A percentile compares a stretch with the other conserved stretches of the same genome.
These are phyloP conservation scores for Hemistola chrysoprasaria DNA, from an alignment of 2,888 invertebrate genomes.

Conservation along the genomic window DNA sequence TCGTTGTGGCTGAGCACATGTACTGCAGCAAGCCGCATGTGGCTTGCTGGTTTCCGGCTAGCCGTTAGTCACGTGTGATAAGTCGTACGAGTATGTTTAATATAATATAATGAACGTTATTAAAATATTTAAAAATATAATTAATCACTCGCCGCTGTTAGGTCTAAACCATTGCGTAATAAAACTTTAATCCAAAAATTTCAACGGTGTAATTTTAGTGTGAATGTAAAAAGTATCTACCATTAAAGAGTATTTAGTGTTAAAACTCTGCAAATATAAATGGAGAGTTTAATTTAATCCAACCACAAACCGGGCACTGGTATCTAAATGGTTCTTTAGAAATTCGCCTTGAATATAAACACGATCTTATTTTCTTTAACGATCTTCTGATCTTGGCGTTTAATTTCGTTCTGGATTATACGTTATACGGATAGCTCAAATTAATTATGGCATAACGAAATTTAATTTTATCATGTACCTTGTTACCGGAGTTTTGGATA, in stretches of 20 bases:
- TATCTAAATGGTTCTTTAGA: constrained; percentile 41
- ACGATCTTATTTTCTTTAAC: constrained; percentile 39
- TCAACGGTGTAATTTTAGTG: constrained; percentile 19
- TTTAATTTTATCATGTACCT: too few species aligned
- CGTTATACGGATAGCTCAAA: constrained; percentile 1
- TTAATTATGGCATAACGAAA: not conserved
- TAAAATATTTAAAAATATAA: too few species aligned
- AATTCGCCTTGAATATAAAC: constrained; percentile 42
- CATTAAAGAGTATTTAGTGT: constrained; percentile 33
- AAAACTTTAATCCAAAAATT: constrained; percentile 14
- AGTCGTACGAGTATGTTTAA: too few species aligned
- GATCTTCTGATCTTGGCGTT: constrained; percentile 32
- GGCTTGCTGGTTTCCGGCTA: too few species aligned
- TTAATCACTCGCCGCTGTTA: too few species aligned
- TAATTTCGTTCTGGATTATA: constrained; percentile 17
- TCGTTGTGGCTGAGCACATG: too few species aligned
- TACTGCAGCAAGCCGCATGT: too few species aligned
- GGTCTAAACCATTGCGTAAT: not conserved
- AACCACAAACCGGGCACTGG: constrained; percentile 40
- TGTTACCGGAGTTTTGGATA: too few species aligned
- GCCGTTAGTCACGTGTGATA: too few species aligned
- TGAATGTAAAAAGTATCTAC: constrained; percentile 11
- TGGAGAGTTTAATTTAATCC: constrained; percentile 58
- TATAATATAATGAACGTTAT: too few species aligned
- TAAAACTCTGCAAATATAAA: constrained; percentile 49